Conservation (phyloP, 2,888 invertebrate species). For the Margaritifera margaritifera region DNA sequence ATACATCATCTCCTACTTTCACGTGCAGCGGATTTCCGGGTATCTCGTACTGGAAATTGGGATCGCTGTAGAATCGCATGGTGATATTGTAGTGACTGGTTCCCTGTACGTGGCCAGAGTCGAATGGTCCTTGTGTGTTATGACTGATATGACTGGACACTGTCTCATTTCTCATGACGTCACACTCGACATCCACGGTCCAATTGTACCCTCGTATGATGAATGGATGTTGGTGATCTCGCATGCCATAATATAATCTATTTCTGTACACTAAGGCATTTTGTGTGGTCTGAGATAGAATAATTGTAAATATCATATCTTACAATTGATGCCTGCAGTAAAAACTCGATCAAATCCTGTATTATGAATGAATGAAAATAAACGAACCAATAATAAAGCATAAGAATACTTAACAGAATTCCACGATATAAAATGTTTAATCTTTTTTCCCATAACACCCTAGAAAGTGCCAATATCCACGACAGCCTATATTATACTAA, state of each 20-base stretch:
- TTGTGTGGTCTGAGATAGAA: constrained; percentile 11
- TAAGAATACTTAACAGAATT: too few species aligned
- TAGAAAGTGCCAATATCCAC: too few species aligned
- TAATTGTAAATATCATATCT: neutral
- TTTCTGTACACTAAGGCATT: constrained; percentile 27
- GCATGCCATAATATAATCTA: constrained; percentile 34
- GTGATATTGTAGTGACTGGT: constrained; percentile 24
- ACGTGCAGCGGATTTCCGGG: constrained; percentile 20
- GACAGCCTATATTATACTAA: too few species aligned
- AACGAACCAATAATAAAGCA: too few species aligned
- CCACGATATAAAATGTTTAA: too few species aligned
- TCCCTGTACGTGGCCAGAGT: constrained; percentile 11
- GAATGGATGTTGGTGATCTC: constrained; percentile 27
- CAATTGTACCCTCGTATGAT: constrained; percentile 30
- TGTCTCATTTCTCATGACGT: constrained; percentile 21
- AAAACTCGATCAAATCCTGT: too few species aligned
- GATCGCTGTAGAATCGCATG: constrained; percentile 26
- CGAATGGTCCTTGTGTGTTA: neutral
- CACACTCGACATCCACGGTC: constrained; percentile 28
- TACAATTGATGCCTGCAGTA: too few species aligned
- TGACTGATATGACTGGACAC: constrained; percentile 8
- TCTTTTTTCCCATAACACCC: too few species aligned
- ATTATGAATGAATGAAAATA: too few species aligned
- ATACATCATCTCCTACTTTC: constrained; percentile 28
- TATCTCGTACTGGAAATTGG: constrained; percentile 19